Conservation (phyloP, 2,888 invertebrate genomes). For the Hipparchia sbordonii region DNA sequence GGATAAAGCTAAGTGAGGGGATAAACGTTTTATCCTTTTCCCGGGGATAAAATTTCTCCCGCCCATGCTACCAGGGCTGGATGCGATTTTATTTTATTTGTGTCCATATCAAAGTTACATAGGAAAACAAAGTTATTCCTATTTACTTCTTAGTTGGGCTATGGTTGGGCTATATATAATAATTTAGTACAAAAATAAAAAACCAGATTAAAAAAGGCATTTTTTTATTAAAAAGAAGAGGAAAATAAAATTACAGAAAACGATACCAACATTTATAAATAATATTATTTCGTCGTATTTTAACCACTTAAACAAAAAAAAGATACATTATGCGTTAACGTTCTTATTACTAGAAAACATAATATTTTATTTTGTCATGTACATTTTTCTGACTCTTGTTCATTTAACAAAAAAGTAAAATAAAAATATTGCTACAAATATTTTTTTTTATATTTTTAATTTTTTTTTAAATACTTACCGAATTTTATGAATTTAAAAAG, state of each 20-base stretch:
- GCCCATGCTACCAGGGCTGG: no score
- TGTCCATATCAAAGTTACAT: neutral
- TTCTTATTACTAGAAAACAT: constrained; percentile 54
- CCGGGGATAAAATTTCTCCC: no score
- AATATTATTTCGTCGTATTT: constrained; percentile 46
- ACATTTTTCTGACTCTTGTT: constrained; percentile 29
- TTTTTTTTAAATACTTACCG: constrained; percentile 4
- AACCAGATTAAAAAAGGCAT: constrained; percentile 59
- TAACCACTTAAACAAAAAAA: constrained; percentile 57
- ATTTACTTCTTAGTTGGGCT: neutral
- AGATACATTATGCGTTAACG: constrained; percentile 61
- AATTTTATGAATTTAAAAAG: neutral
- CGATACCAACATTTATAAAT: constrained; percentile 77
- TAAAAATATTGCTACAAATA: constrained; percentile 27
- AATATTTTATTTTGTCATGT: constrained; percentile 53
- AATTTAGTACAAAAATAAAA: constrained; percentile 33
- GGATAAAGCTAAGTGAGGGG: no score
- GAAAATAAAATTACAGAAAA: constrained; percentile 72
- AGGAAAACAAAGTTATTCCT: no score
- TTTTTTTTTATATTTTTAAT: neutral
- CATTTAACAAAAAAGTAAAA: constrained; percentile 24
- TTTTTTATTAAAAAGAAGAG: constrained; percentile 63
- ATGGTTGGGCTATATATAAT: neutral
- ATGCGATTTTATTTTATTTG: no score
- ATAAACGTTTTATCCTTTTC: no score